Percentiles rank a stretch among this genome's conserved stretches.
These are phyloP conservation scores for Plestiodon gilberti DNA, from an alignment of 2,113 vertebrate species.

Conservation along the genomic window DNA sequence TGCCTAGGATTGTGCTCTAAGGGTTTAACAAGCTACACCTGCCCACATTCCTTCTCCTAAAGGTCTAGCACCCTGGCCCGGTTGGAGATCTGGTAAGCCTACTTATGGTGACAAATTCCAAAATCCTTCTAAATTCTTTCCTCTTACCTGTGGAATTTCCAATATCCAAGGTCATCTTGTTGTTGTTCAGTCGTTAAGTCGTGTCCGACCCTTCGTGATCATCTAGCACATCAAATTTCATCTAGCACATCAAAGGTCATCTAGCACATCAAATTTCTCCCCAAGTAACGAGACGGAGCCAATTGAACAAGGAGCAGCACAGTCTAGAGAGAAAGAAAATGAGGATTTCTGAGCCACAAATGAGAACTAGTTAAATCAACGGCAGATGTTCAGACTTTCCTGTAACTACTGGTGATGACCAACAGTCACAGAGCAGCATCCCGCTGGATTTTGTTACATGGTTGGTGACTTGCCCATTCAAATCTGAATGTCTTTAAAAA, in stretches of 20 bases:
- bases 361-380: neutral
- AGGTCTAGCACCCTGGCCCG: no score
- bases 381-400: neutral
- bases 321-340: neutral
- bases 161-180: neutral
- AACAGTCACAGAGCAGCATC: neutral
- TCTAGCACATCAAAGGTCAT: neutral
- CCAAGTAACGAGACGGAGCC: neutral
- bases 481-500: neutral
- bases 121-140: neutral
- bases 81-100: no score
- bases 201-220: no score
- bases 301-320: neutral
- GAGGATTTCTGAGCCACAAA: neutral
- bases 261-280: no score
- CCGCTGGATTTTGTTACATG: neutral
- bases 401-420: neutral
- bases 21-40: no score
- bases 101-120: no score
- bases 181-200: no score
- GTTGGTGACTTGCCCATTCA: neutral
- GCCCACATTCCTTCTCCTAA: no score
- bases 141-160: neutral
- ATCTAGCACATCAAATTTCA: no score
- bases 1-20: no score